These are phyloP conservation scores for Temnothorax nylanderi DNA, from an alignment of 1,140 invertebrate genomes.

Conservation along the genomic window DNA sequence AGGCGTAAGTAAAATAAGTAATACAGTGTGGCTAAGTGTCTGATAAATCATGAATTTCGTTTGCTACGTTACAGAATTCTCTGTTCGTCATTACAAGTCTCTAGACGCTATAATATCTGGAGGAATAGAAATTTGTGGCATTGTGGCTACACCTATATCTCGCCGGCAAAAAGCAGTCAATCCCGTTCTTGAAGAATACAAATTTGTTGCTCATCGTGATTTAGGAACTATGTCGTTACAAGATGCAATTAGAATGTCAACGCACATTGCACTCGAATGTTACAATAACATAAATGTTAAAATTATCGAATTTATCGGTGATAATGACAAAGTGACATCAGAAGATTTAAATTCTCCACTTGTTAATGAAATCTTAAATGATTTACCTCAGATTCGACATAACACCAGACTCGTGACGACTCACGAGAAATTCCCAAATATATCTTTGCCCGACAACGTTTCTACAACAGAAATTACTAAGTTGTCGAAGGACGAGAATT, in stretches of 20 bases:
- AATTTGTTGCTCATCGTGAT: slow-evolving; percentile 87
- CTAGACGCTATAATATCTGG: slow-evolving; percentile 86
- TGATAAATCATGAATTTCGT: no score
- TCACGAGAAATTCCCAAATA: not conserved
- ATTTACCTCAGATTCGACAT: slow-evolving; percentile 87
- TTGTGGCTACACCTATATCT: slow-evolving; percentile 93
- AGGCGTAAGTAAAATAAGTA: slow-evolving; percentile 68
- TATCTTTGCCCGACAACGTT: slow-evolving; percentile 77
- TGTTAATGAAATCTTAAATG: slow-evolving; percentile 86
- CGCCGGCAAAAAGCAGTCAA: slow-evolving; percentile 88
- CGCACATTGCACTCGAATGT: slow-evolving; percentile 94
- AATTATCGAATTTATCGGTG: slow-evolving; percentile 89
- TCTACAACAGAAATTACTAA: not conserved
- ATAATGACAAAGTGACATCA: slow-evolving; percentile 84
- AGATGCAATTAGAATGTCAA: slow-evolving; percentile 86
- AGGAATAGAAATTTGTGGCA: slow-evolving; percentile 93
- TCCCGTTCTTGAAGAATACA: slow-evolving; percentile 91
- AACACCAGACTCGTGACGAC: not conserved
- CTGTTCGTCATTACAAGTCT: slow-evolving; percentile 85
- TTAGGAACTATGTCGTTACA: slow-evolving; percentile 70
- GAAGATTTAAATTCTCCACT: slow-evolving; percentile 84
- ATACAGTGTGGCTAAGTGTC: not conserved
- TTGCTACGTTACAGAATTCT: slow-evolving; percentile 74
- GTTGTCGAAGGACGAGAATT: slow-evolving; percentile 82
- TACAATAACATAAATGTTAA: slow-evolving; percentile 89